Evolutionary conservation across 2,113 vertebrate genomes (phyloP), one percentile per base, ranked within the genome.

Genomic region (Upupa epops): DNA sequence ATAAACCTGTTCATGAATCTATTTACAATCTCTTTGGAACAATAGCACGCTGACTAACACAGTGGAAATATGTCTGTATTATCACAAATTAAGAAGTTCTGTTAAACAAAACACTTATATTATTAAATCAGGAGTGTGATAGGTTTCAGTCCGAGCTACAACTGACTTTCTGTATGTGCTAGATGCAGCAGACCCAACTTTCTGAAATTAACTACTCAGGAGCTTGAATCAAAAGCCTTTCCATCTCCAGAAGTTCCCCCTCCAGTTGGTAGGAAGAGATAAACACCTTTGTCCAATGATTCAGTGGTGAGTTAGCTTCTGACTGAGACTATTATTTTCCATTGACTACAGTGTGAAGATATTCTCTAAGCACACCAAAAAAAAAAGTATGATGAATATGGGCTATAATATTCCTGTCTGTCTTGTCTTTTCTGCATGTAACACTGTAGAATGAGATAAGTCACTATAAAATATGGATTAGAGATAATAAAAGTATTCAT

Each of bases 1-100:
- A 94, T 51, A 93, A 84, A 93, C 17, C 7, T 91, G 69, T 81
- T 96, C 48, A 63, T 6, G 73, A 6, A 55, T 54, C 17, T 93
- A 80, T 75, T 83, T 73, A 56, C 90, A 68, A 80, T 80, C 19
- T 83, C 54, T 88, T 90, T 86, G 25, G 49, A 93, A 68, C 8
- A 52, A 45, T n/a, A 92, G 16, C 71, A n/a, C 86, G 34, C 28
- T 54, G 36, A 49, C 21, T 79, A 68, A 15, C 64, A 68, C 28
- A 64, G 52, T 26, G 91, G n/a, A 71, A 58, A 25, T 83, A 73
- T 96, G 17, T 15, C 7, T 80, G 42, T 65, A 51, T 85, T 80
- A 18, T 21, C 88, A 92, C 15, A 94, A 36, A 14, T 40, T 36
- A 42, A 90, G 56, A 83, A 71, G 31, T 76, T 87, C 32, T 83